Conservation (phyloP, 2,797 vertebrate genomes). For the Octomys mimax region DNA sequence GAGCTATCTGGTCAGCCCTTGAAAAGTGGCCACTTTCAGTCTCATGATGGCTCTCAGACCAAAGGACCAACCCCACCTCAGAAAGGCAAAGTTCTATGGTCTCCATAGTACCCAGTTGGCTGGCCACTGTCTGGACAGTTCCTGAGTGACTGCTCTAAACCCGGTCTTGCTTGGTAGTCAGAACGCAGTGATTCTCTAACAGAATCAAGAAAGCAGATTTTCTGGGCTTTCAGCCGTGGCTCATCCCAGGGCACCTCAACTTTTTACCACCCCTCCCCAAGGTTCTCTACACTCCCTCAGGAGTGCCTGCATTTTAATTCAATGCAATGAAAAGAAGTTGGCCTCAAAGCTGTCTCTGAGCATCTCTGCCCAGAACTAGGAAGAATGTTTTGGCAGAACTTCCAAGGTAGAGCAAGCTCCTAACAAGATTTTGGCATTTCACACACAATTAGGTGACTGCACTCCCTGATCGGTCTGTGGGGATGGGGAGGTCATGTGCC, state of each 20-base stretch:
- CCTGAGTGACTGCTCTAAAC: not conserved
- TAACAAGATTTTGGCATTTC: slow-evolving; percentile 59
- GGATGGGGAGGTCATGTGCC: not conserved
- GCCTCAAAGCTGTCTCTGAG: slow-evolving; percentile 63
- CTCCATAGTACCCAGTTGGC: not conserved
- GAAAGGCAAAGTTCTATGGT: not conserved
- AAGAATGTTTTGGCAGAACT: slow-evolving; percentile 71
- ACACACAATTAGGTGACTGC: slow-evolving; percentile 58
- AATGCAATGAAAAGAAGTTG: slow-evolving; percentile 73
- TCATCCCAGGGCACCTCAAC: fast-evolving
- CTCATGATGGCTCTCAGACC: not conserved
- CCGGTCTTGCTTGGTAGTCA: not conserved
- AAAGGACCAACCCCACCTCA: not conserved
- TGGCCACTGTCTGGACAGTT: not conserved
- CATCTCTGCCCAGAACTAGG: slow-evolving; percentile 63
- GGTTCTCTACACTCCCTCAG: not conserved
- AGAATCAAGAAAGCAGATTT: not conserved
- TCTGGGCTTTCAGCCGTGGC: not conserved
- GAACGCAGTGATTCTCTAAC: not conserved
- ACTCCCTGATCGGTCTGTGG: slow-evolving; percentile 28
- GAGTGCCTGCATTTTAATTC: slow-evolving; percentile 28
- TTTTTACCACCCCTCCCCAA: not conserved
- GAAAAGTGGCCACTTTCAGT: not conserved
- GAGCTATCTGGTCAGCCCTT: too few species aligned
- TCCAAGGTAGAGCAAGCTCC: slow-evolving; percentile 63